Base-by-base conservation (phyloP, 2,113 vertebrate species). In the Sphaerodactylus townsendi region DNA sequence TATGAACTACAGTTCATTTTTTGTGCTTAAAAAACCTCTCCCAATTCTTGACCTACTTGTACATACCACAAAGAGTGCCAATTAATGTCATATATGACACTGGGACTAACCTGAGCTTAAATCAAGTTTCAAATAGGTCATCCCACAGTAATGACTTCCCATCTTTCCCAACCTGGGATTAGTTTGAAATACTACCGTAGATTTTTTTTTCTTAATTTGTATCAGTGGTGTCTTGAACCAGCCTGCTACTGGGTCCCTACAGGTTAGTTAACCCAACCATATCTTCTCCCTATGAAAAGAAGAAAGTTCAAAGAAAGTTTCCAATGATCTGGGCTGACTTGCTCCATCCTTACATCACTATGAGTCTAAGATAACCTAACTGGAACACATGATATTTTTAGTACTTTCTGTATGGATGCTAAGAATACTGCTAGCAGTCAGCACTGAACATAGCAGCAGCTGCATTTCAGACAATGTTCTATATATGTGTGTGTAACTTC, bases 61-160 rank as follows among this genome's bases (percentile, higher is more conserved):
- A 19, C 88, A 74, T 88, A 68, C 44, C 77, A 89, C 62, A 75
- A 74, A 39, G 44, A 84, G 82, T 82, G 80, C 87, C 86, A 86
- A 77, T 91, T 91, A 86, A 46, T 44, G 80, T 66, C 83, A 19
- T 10, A 65, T 64, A 13, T 68, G 62, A 81, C 69, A 46, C 33
- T 56, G 37, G 77, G 37, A 46, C 50, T 33, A 39, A 5, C 37
- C 0, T 0, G 37, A 87, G 82, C 76, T 50, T 44, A 74, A 64
- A 25, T 82, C 79, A 82, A 2, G 37, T 68, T 91, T 77, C 46
- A 2, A 4, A 15, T 3, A n/a, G 59, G 56, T 84, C 56, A 59
- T 46, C 13, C 10, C 4, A 86, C 69, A 21, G 2, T 10, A 37
- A 59, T 53, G 86, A 56, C 10, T 79, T 91, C 39, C 56, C 83